Conservation (phyloP, 2,888 invertebrate species). For the Clivina fossor region DNA sequence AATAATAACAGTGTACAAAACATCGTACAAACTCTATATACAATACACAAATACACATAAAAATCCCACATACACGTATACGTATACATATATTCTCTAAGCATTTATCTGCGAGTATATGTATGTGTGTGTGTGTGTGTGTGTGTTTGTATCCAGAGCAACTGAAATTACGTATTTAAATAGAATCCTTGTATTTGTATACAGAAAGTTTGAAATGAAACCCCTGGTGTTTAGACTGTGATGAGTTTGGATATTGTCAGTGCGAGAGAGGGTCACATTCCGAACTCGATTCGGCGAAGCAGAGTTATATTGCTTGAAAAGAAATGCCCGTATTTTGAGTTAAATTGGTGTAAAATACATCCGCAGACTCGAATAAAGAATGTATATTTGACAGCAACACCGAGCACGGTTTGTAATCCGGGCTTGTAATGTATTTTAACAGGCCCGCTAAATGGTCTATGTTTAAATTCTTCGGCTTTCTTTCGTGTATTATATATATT, state of each 20-base stretch:
- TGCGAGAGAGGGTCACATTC: conserved; percentile 2
- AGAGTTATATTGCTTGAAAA: conserved; percentile 34
- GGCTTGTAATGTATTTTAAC: conserved; percentile 10
- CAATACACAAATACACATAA: no score
- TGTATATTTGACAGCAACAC: conserved; percentile 35
- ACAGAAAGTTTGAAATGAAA: conserved; percentile 32
- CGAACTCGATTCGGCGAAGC: conserved; percentile 11
- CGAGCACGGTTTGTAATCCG: conserved; percentile 20
- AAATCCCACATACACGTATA: no score
- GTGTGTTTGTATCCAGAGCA: conserved; percentile 21
- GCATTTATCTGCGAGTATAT: no score
- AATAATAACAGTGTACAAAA: conserved; percentile 5
- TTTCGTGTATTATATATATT: no score
- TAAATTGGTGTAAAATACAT: conserved; percentile 36
- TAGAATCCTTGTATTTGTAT: conserved; percentile 35
- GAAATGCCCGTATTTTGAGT: conserved; percentile 35
- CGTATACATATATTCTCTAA: no score
- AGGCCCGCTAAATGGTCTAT: conserved; percentile 27
- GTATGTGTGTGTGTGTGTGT: no score
- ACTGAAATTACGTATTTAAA: conserved; percentile 34
- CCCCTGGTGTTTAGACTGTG: conserved; percentile 23
- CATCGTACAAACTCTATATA: conserved; percentile 2
- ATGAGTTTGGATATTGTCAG: background rate
- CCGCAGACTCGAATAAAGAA: conserved; percentile 31
- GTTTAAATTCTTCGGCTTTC: conserved; percentile 25